Base-by-base conservation (phyloP, 2,797 vertebrate species). In the Echeneis naucrates region DNA sequence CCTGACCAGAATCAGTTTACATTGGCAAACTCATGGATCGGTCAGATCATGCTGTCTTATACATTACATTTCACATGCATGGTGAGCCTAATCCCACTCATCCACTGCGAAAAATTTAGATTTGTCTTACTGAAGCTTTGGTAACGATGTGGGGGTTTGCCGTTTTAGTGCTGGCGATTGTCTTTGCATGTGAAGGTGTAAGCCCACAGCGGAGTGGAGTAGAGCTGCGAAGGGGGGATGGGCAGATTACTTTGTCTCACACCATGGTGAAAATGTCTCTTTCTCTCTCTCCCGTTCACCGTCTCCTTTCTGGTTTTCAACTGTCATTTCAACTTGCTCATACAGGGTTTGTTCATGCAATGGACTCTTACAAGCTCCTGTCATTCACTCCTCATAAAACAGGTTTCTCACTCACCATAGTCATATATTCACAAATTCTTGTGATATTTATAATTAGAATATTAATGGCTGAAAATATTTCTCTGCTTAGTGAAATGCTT, bases 201-300 rank as follows among this genome's bases (percentile, higher is more conserved):
- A 81, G 80, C 68, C 37, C 45, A 67, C 69, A 72, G 64, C 56
- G 19, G 51, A 66, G 72, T 65, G 47, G 68, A 75, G 58, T 21
- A 2, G 58, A 58, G 70, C 75, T 55, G 72, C 45, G 71, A 58
- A 24, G 82, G 84, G n/a, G 81, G 84, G 80, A 82, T 77, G 84
- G 83, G 81, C 64, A 40, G 71, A 50, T 73, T 59, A 68, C 69
- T 74, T 58, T 69, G 75, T 80, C 42, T 87, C 65, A 75, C 80
- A 83, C 75, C 77, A 80, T 68, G 62, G 74, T 79, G 84, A 82
- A 74, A 59, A 78, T 66, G 53, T 58, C 55, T 71, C 45, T 67
- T 35, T 30, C 24, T 33, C 35, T 63, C 60, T 13, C 66, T 52
- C 45, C 14, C 32, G 17, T 30, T 58, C 58, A 30, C 27, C 21